Base-by-base conservation (phyloP, 2,113 vertebrate genomes). In the Paracanthobrama guichenoti region DNA sequence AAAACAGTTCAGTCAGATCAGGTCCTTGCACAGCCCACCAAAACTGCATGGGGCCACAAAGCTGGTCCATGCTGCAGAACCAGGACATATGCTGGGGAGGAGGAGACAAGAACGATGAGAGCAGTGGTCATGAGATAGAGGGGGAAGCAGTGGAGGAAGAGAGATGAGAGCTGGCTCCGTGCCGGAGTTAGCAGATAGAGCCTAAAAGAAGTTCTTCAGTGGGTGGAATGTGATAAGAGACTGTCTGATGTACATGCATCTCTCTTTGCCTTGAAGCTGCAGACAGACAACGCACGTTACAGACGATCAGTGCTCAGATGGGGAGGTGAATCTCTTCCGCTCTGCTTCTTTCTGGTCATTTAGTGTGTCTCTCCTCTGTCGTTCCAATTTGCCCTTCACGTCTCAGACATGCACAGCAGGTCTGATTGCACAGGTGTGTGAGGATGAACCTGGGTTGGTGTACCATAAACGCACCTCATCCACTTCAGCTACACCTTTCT, bases 131-230 rank as follows among this genome's bases (percentile, higher is more conserved):
- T 26, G 42, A 66, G 59, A 66, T 48, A 0, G 59, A 66, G 24
- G 2, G 77, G n/a, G 35, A 66, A 64, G 78, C 26, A 66, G 44
- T 31, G 42, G 0, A 79, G 39, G 57, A 24, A 79, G 22, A 10
- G 53, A 59, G n/a, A 62, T 79, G 39, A 66, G 60, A 66, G 12
- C n/a, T 80, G 42, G 78, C 60, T 20, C 60, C 4, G 39, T 60
- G 72, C 82, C 28, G 26, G 62, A 62, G 73, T 81, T 72, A 60
- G 79, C 75, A 82, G 80, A 85, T 39, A 76, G 18, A 26, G 4
- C 80, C 31, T 46, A 81, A 84, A 81, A 76, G 48, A 24, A 62
- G n/a, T 57, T 80, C 53, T 85, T 85, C 53, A 73, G 77, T 85
- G 84, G 24, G 84, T 62, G 76, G 42, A 85, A 73, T 73, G 76